Evolutionary conservation across 1,140 invertebrate genomes (phyloP).

Genomic region (Heliconius nattereri): DNA sequence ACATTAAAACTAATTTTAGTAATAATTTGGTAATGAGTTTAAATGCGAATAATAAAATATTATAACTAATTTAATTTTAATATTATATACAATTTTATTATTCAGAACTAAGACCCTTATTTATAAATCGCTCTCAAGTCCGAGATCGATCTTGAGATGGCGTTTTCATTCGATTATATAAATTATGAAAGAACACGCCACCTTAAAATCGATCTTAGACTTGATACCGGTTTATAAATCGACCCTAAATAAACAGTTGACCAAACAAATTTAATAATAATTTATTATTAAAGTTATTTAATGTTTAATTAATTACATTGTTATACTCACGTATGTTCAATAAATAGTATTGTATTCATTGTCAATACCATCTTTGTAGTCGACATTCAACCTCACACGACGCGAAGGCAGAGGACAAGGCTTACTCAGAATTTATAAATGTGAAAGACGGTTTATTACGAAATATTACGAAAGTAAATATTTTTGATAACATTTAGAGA

Average conservation of each 20-base stretch:
- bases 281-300: not conserved
- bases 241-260: not conserved
- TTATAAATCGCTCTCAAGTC: too few species aligned
- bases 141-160: too few species aligned
- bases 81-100: too few species aligned
- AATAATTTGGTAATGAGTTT: too few species aligned
- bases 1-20: too few species aligned
- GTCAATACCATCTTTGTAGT: constrained; percentile 20
- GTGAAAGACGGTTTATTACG: not conserved
- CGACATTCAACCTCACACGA: constrained; percentile 17
- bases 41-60: too few species aligned
- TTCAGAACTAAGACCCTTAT: too few species aligned
- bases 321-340: not conserved
- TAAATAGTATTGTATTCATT: constrained; percentile 5
- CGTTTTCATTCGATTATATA: too few species aligned
- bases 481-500: not conserved
- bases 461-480: not conserved
- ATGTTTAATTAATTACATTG: constrained; percentile 2
- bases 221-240: too few species aligned
- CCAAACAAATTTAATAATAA: not conserved
- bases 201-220: too few species aligned
- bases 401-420: constrained; percentile 3
- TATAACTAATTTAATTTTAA: too few species aligned
- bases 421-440: constrained; percentile 23
- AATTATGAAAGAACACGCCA: too few species aligned